Evolutionary conservation across 2,797 vertebrate genomes (phyloP).

Genomic region (Coranthus polyacanthus): DNA sequence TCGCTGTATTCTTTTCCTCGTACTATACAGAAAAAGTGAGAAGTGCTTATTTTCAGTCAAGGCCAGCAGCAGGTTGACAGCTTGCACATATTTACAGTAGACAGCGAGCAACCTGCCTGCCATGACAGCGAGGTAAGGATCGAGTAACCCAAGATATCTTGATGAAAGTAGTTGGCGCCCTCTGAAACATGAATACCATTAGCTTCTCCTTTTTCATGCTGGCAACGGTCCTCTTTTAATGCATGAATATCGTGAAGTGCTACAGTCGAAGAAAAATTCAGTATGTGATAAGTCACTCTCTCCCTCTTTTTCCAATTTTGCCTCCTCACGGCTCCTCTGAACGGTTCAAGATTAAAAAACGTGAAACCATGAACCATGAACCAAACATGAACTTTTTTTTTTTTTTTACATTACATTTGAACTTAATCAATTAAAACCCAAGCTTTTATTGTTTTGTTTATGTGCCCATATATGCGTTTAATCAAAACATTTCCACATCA

Average conservation of each 20-base stretch:
- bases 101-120: slow-evolving; percentile 23
- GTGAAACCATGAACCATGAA: slow-evolving; percentile 17
- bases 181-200: slow-evolving; percentile 52
- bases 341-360: slow-evolving; percentile 39
- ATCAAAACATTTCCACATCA: slow-evolving; percentile 55
- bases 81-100: slow-evolving; percentile 48
- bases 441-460: slow-evolving; percentile 43
- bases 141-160: slow-evolving; percentile 46
- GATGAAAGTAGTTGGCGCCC: slow-evolving; percentile 43
- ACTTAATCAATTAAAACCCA: slow-evolving; percentile 31
- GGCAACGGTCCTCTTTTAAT: slow-evolving; percentile 27
- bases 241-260: slow-evolving; percentile 37
- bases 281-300: slow-evolving; percentile 50
- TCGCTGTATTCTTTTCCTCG: slow-evolving; percentile 12
- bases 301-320: slow-evolving; percentile 9
- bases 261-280: slow-evolving; percentile 32
- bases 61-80: slow-evolving; percentile 42
- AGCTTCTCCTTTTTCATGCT: slow-evolving; percentile 19
- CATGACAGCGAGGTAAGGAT: slow-evolving; percentile 37
- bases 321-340: too few relatives aligned
- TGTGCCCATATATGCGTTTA: slow-evolving; percentile 34
- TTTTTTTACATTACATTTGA: slow-evolving; percentile 21
- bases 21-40: slow-evolving; percentile 9
- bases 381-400: slow-evolving; percentile 16
- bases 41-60: slow-evolving; percentile 38